Base-by-base conservation (phyloP, 2,888 invertebrate genomes). In the Syrista parreyssii region DNA sequence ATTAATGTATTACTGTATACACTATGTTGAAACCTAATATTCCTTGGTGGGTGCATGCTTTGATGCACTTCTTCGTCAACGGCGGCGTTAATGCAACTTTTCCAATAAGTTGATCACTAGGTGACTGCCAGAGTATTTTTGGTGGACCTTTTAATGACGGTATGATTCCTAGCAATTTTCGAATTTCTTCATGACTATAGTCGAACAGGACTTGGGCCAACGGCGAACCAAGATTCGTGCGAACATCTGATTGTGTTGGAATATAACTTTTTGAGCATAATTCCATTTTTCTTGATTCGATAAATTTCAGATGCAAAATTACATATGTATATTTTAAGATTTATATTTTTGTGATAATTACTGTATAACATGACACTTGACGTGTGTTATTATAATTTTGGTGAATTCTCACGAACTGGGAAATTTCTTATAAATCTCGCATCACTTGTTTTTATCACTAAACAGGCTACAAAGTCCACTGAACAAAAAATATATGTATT, bases 141-240 rank as follows among this genome's bases (percentile, higher is more conserved):
- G 75, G 76, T 12, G 85, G 81, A 3, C 86, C 83, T 78, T 84
- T 78, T 34, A 86, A 75, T 12, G 84, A 79, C 15, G 84, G 84
- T 36, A 74, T 79, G 2, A 85, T 32, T 1, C 88, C 88, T 69
- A 88, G 77, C 0, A 86, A 35, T 30, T 81, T 81, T 76, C 79
- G 82, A 23, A 83, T 83, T 73, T 86, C 80, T 4, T 79, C 76
- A 76, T 86, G 83, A 71, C 84, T 82, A 68, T 86, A 81, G 55
- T 86, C 78, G 33, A 86, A 85, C 71, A 88, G 83, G 36, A 85
- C 72, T 36, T 86, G 78, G 11, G 88, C 83, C 68, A 89, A 79
- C 4, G 83, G 77, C 34, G 85, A 36, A 3, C 89, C 89, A 34
- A 89, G 78, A 71, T 80, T 80, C 32, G 78, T 73, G 36, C 79